Percentiles rank a stretch among this genome's conserved stretches.
Conservation (phyloP, 2,113 vertebrate species). For the Pluvianellus socialis region DNA sequence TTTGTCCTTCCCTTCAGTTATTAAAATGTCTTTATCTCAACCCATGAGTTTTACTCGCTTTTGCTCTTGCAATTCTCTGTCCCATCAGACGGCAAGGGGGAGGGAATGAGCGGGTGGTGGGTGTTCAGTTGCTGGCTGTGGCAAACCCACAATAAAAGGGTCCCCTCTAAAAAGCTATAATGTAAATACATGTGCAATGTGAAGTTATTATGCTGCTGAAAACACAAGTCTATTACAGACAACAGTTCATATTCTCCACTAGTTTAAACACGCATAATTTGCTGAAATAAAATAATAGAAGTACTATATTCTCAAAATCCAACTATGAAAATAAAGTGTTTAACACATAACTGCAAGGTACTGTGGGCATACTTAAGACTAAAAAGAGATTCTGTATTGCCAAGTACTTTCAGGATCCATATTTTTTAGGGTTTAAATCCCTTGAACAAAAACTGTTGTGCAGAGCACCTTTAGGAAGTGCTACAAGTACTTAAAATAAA, state of each 20-base stretch:
- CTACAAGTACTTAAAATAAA: background rate
- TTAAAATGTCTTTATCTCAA: background rate
- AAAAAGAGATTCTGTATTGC: background rate
- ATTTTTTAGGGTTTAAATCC: background rate
- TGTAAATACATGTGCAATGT: background rate
- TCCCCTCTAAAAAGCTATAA: background rate
- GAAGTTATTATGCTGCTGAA: background rate
- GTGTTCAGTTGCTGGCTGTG: background rate
- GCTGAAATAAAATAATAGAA: background rate
- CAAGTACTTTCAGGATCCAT: background rate
- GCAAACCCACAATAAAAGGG: background rate
- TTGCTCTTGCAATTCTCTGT: background rate
- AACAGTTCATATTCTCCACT: background rate
- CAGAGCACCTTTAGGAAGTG: background rate
- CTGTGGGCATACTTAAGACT: background rate
- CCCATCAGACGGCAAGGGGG: background rate
- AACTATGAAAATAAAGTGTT: background rate
- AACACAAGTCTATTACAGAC: background rate
- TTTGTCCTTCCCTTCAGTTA: background rate
- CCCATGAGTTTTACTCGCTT: background rate
- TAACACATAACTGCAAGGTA: background rate
- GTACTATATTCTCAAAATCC: background rate
- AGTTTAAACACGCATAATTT: background rate
- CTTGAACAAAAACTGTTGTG: background rate
- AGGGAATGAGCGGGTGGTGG: rapidly evolving